Base-by-base conservation (phyloP, 2,797 vertebrate species). In the Chelmon rostratus region DNA sequence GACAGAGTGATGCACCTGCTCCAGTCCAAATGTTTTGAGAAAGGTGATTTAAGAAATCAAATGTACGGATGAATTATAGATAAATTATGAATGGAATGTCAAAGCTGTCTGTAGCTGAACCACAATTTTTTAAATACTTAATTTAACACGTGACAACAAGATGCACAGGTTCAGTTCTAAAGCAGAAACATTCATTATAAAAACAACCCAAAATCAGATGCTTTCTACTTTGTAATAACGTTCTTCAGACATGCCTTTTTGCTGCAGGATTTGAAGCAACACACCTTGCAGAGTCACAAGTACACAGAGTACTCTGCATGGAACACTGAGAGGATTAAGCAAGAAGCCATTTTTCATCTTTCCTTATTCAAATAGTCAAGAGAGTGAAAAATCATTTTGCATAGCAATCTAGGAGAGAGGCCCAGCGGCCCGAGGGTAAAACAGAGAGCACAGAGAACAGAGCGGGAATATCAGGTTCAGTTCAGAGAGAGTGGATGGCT, bases 361-460 rank as follows among this genome's bases (percentile, higher is more conserved):
- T 78, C 40, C 37, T 69, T 63, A 78, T 73, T 84, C 50, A 81
- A 54, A 74, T 35, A 68, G 74, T 77, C 57, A 66, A 44, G 57
- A 47, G 57, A 71, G 65, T 58, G 8, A 72, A 63, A 76, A 72
- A 76, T 62, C 15, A 42, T 50, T 76, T 47, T 33, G 59, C 62
- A 52, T 13, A 67, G 28, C 35, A 49, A 63, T 72, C 42, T 15
- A 49, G 52, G 71, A 15, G 16, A 58, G 73, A 65, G 62, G 67
- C 74, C 74, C 63, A 66, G 37, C 21, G 52, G 50, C 76, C 75
- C 35, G 25, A 84, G 65, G 79, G 49, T 44, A 23, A 80, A 74
- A 68, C 0, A 42, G 18, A 31, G 59, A 64, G 73, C 2, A 16
- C 15, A 1, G 54, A 56, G 72, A 68, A 73, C 11, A 61, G 78